These are phyloP conservation scores for Drosophila arizonae DNA, from an alignment of 1,140 invertebrate genomes.

Conservation along the genomic window DNA sequence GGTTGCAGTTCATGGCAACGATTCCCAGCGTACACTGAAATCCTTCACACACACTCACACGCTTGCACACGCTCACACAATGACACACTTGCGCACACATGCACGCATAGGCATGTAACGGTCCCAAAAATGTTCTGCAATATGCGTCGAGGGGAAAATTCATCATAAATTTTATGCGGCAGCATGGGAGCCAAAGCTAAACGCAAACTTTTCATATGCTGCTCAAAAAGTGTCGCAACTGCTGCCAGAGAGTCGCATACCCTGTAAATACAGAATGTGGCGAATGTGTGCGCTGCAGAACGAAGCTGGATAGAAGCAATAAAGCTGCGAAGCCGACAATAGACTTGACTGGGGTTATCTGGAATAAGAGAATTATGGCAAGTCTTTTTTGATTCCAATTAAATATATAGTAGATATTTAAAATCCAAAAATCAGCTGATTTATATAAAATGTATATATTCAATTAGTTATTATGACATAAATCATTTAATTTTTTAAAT, in stretches of 20 bases:
- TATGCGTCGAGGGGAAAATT: constrained; percentile 78
- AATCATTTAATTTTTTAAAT: no score
- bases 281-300: background rate
- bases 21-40: constrained; percentile 8
- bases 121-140: constrained; percentile 78
- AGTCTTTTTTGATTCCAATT: no score
- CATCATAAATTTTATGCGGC: constrained; percentile 79
- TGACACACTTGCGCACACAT: constrained; percentile 16
- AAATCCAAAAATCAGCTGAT: no score
- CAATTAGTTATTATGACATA: no score
- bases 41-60: constrained; percentile 29
- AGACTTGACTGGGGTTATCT: no score
- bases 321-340: background rate
- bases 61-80: background rate
- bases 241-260: constrained; percentile 56
- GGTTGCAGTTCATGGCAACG: constrained; percentile 68
- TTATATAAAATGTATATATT: no score
- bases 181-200: constrained; percentile 54
- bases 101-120: constrained; percentile 39
- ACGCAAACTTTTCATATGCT: constrained; percentile 75
- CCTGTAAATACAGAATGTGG: constrained; percentile 23
- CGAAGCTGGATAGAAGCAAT: background rate
- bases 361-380: no score
- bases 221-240: constrained; percentile 55
- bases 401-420: no score